Percentiles rank a stretch among this genome's conserved stretches.
Conservation (phyloP, 1,140 invertebrate genomes). For the Argopecten irradians region DNA sequence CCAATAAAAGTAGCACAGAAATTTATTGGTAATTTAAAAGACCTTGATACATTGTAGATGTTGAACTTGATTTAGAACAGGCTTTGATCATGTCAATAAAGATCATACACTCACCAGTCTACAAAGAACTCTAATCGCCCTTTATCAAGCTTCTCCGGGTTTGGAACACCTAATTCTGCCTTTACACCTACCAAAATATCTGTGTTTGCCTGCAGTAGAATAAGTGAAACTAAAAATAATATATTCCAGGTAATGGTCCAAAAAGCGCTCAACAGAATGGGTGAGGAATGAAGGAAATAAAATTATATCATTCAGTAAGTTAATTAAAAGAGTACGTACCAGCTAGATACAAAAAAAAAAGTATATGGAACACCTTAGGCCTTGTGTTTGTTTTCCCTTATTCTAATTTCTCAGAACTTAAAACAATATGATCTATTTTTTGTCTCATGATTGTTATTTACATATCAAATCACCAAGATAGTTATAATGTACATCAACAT, state of each 20-base stretch:
- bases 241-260: background rate
- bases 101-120: conserved; percentile 85
- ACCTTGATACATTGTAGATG: no score
- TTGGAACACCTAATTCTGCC: conserved; percentile 91
- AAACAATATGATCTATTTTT: no score
- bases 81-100: no score
- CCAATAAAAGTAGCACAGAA: no score
- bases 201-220: conserved; percentile 84
- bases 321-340: background rate
- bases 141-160: conserved; percentile 84
- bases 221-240: background rate
- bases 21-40: no score
- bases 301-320: background rate
- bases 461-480: no score
- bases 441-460: no score
- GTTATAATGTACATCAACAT: no score
- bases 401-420: no score
- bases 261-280: background rate
- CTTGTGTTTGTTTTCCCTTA: no score
- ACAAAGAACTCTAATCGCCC: conserved; percentile 97
- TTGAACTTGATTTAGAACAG: no score
- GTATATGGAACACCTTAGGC: no score
- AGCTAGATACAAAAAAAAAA: background rate
- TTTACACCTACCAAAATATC: conserved; percentile 95
- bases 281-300: background rate